These are phyloP conservation scores for Mercenaria mercenaria DNA, from an alignment of 1,140 invertebrate species.

Conservation along the genomic window DNA sequence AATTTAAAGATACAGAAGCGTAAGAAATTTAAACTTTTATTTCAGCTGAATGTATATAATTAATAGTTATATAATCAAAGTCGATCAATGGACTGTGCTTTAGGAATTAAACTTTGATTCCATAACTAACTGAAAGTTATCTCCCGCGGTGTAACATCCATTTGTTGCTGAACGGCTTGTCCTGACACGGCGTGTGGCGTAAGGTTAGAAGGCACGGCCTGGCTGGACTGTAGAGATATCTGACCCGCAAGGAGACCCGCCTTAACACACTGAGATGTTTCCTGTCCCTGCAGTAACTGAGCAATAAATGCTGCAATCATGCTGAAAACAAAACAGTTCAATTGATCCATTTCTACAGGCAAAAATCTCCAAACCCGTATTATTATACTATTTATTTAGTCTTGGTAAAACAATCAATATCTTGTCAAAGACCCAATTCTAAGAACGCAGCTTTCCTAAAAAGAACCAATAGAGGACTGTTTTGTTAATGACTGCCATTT, in stretches of 20 bases:
- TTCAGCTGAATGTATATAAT: no score
- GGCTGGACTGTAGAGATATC: constrained; percentile 86
- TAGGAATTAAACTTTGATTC: no score
- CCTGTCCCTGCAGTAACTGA: constrained; percentile 86
- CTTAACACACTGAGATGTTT: constrained; percentile 85
- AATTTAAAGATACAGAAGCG: no score
- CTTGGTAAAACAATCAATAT: not conserved
- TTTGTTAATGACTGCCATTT: no score
- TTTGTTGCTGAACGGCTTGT: not conserved
- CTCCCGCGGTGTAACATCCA: not conserved
- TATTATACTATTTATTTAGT: not conserved
- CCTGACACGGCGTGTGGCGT: not conserved
- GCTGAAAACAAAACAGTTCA: constrained; percentile 84
- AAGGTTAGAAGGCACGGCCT: constrained; percentile 86
- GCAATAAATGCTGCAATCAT: constrained; percentile 87
- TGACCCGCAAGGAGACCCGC: constrained; percentile 87
- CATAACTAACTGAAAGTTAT: not conserved
- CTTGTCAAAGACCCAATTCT: not conserved
- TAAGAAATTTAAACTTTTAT: no score
- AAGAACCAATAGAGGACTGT: no score
- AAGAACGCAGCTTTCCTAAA: no score
- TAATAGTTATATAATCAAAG: no score
- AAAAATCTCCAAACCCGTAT: not conserved
- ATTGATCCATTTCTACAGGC: not conserved
- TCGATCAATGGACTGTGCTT: no score